phyloP scores from a whole-genome alignment of 1,140 invertebrate genomes.

The Drosophila persimilis region DNA sequence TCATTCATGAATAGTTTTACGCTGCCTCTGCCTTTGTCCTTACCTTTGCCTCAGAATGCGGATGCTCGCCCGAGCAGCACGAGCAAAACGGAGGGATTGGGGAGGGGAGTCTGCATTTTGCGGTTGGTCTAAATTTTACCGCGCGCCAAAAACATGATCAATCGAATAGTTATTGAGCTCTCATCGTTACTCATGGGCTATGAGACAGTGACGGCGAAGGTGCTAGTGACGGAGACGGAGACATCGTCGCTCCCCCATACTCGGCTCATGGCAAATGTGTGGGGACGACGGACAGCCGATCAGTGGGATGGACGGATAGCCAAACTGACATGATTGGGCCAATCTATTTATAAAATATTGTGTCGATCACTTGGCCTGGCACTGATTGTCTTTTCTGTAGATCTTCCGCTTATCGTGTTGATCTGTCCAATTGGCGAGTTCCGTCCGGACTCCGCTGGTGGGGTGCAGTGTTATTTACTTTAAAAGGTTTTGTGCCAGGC shows the following conservation, averaged over 20 bases:
- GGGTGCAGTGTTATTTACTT: neutral
- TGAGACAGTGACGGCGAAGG: neutral
- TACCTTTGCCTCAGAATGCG: constrained; percentile 10
- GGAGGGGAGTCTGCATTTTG: neutral
- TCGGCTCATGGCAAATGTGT: neutral
- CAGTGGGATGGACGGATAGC: neutral
- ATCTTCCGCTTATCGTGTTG: constrained; percentile 25
- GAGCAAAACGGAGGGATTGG: neutral
- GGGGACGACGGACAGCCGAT: constrained; percentile 3
- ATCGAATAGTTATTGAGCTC: constrained; percentile 61
- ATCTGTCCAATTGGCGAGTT: constrained; percentile 31
- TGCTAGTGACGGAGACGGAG: constrained; percentile 43
- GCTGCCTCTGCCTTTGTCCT: neutral
- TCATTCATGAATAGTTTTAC: constrained; percentile 54
- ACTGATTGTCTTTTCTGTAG: constrained; percentile 22
- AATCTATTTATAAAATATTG: constrained; percentile 67
- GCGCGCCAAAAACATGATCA: constrained; percentile 61
- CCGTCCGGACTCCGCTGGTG: neutral
- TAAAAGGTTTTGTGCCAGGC: constrained; percentile 4
- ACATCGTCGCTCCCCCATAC: constrained; percentile 20
- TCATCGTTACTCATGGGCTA: constrained; percentile 59
- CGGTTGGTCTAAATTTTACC: constrained; percentile 63
- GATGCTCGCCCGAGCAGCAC: constrained; percentile 7
- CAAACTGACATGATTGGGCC: constrained; percentile 55
- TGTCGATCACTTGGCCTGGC: constrained; percentile 27